Percentiles rank a stretch among this genome's conserved stretches.
phyloP scores from a whole-genome alignment of 35 echinoderm and acorn worm species.

The Lytechinus variegatus region DNA sequence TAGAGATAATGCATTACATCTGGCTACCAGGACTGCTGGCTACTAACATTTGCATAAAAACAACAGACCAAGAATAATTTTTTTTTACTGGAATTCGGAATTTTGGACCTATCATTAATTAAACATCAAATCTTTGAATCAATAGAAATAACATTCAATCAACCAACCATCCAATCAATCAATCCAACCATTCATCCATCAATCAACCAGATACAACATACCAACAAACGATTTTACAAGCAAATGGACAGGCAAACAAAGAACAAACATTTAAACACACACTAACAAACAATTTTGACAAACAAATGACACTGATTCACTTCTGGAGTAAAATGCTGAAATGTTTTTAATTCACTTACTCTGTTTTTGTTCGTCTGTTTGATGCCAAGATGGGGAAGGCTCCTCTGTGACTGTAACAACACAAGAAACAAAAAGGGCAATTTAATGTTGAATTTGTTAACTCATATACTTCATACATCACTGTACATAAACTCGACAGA shows the following conservation, averaged over 20 bases:
- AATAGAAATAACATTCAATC: no score
- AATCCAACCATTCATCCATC: not conserved
- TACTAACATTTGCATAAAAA: no score
- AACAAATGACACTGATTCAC: not conserved
- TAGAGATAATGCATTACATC: no score
- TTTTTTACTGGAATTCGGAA: no score
- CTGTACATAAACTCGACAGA: no score
- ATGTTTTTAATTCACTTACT: constrained; percentile 56
- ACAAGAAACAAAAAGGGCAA: constrained; percentile 18
- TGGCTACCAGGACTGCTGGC: no score
- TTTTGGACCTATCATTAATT: no score
- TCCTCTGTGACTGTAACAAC: constrained; percentile 79
- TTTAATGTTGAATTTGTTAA: no score
- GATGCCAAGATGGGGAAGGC: constrained; percentile 82
- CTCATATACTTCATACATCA: not conserved
- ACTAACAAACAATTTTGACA: not conserved
- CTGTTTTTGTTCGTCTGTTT: constrained; percentile 77
- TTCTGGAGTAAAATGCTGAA: not conserved
- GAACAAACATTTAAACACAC: not conserved
- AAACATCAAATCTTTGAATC: no score
- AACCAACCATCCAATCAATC: not conserved
- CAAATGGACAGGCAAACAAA: not conserved
- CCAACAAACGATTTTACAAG: not conserved
- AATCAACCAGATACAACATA: not conserved
- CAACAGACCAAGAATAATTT: no score